phyloP scores from a whole-genome alignment of 2,113 vertebrate species.

The Meriones unguiculatus region DNA sequence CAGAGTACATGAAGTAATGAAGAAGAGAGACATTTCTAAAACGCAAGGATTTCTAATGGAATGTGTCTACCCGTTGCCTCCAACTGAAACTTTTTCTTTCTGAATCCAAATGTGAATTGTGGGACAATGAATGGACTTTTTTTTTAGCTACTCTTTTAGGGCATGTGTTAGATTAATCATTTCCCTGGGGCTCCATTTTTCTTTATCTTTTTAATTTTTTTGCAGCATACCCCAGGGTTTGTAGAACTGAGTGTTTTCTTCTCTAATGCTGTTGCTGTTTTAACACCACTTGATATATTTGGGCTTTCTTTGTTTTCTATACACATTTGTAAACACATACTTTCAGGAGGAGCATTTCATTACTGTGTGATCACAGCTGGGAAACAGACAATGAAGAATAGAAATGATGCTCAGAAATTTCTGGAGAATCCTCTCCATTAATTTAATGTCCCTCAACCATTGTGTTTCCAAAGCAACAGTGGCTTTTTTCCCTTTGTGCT shows the following conservation, averaged over 20 bases:
- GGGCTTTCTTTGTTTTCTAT: not conserved
- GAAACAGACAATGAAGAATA: not conserved
- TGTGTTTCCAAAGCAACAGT: not conserved
- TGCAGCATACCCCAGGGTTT: not conserved
- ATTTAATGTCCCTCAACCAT: not conserved
- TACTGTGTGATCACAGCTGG: not conserved
- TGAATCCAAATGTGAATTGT: not conserved
- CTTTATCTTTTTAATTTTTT: not conserved
- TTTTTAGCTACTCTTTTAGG: not conserved
- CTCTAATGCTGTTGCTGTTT: not conserved
- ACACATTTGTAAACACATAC: conserved; percentile 12
- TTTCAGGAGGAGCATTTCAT: conserved; percentile 21
- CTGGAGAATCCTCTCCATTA: not conserved
- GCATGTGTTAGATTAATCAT: not conserved
- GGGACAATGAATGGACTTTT: not conserved
- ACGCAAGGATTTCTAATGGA: not conserved
- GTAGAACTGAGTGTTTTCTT: not conserved
- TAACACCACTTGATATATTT: not conserved
- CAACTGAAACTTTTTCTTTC: conserved; percentile 47
- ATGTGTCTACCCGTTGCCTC: not conserved
- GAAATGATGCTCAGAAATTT: conserved; percentile 18
- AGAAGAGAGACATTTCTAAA: not conserved
- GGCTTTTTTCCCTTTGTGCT: not conserved
- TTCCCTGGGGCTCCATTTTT: not conserved
- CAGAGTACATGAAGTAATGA: not conserved